phyloP scores from a whole-genome alignment of 2,888 invertebrate genomes.

The Holacanthella duospinosa region DNA sequence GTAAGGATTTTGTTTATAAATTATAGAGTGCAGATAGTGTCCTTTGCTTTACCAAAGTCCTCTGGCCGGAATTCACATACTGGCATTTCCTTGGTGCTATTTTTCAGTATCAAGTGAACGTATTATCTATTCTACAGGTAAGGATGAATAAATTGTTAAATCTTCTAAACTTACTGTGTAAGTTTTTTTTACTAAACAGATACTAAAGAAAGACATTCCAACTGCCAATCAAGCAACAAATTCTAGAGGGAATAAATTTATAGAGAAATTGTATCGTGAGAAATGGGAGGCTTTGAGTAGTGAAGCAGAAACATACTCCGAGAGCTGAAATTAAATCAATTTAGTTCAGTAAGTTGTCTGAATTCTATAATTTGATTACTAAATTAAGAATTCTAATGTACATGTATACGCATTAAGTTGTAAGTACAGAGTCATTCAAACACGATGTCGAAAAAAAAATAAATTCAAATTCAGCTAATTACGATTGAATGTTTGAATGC shows the following conservation, averaged over 20 bases:
- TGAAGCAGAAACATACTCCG: constrained; percentile 7
- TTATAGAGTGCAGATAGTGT: constrained; percentile 63
- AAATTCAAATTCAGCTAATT: no score
- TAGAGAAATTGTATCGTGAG: constrained; percentile 16
- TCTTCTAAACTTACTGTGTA: neutral
- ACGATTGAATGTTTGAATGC: no score
- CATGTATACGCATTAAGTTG: no score
- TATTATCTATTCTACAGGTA: constrained; percentile 31
- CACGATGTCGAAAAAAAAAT: no score
- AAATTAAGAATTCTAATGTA: no score
- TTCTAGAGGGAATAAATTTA: constrained; percentile 14
- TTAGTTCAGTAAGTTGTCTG: no score
- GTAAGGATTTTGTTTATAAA: constrained; percentile 9
- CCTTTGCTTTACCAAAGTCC: constrained; percentile 72
- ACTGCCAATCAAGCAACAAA: constrained; percentile 8
- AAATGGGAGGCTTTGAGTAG: constrained; percentile 18
- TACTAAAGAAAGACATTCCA: neutral
- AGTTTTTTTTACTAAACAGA: no score
- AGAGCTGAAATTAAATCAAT: neutral
- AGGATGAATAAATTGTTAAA: no score
- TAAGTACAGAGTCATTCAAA: no score
- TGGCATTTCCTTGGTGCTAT: constrained; percentile 83
- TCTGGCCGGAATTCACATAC: constrained; percentile 93
- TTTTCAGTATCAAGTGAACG: constrained; percentile 68
- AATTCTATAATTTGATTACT: no score